A percentile compares a stretch with the other conserved stretches of the same genome.
These are phyloP conservation scores for Peromyscus aztecus DNA, from an alignment of 2,797 vertebrate species.

Conservation along the genomic window DNA sequence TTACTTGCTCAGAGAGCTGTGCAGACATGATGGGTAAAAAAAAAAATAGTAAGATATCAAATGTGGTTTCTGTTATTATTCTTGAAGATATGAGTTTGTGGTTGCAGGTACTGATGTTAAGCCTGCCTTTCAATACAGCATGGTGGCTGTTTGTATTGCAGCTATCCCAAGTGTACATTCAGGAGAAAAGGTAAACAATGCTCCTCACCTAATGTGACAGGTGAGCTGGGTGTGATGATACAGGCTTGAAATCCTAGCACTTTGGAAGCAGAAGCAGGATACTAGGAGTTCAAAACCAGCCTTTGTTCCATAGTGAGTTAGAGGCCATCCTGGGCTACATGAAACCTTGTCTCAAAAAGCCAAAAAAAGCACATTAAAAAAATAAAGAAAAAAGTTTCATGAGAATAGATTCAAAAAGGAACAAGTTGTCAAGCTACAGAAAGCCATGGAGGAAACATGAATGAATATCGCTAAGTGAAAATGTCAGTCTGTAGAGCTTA, in stretches of 20 bases:
- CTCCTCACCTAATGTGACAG: not conserved
- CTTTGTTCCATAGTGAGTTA: not conserved
- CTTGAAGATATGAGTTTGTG: slow-evolving; percentile 31
- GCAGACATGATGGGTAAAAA: not conserved
- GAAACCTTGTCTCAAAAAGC: not conserved
- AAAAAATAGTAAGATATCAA: slow-evolving; percentile 15
- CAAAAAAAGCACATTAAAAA: not conserved
- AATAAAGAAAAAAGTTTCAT: not conserved
- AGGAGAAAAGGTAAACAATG: slow-evolving; percentile 21
- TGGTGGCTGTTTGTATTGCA: slow-evolving; percentile 5
- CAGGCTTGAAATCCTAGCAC: not conserved
- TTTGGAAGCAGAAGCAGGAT: not conserved
- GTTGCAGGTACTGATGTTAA: slow-evolving; percentile 22
- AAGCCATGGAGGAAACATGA: not conserved
- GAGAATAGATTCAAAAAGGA: not conserved
- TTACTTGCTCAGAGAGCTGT: slow-evolving; percentile 53
- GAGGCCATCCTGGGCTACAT: not conserved
- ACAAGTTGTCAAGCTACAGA: not conserved
- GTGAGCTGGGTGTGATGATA: not conserved
- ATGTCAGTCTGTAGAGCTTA: not conserved
- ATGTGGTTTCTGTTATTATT: slow-evolving; percentile 51
- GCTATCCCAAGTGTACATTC: not conserved
- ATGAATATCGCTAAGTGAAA: not conserved
- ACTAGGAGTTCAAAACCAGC: not conserved
- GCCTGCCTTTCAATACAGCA: slow-evolving; percentile 7